Evolutionary conservation across 30 jellyfish, hydroid and myxozoan genomes (phyloP).

Genomic region (Aurelia coerulea): DNA sequence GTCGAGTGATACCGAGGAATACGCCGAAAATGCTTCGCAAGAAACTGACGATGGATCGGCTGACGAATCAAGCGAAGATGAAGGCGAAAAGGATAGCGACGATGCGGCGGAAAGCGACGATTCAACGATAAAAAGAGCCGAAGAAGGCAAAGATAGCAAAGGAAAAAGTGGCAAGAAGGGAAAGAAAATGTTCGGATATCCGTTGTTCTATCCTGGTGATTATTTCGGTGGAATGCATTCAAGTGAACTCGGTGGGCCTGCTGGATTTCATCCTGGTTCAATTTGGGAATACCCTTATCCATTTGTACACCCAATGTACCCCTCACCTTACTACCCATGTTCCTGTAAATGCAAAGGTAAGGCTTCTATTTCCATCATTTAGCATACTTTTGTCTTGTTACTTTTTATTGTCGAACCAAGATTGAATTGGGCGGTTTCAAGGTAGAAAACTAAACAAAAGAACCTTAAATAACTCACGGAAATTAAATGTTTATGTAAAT

Average conservation of each 20-base stretch:
- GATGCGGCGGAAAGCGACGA: slow-evolving; percentile 31
- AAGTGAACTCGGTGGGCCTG: slow-evolving; percentile 64
- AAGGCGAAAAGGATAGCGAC: slow-evolving; percentile 18
- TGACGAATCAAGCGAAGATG: slow-evolving; percentile 32
- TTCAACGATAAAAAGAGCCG: slow-evolving; percentile 49
- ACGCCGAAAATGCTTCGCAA: slow-evolving; percentile 15
- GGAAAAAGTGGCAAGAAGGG: slow-evolving; percentile 23
- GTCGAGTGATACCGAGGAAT: slow-evolving; percentile 9
- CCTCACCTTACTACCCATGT: slow-evolving; percentile 52
- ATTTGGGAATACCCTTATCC: slow-evolving; percentile 98
- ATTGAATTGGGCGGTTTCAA: too few relatives aligned
- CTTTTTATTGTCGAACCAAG: too few relatives aligned
- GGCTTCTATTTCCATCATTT: neutral
- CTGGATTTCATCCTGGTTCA: slow-evolving; percentile 86
- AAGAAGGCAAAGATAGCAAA: slow-evolving; percentile 34
- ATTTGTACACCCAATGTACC: slow-evolving; percentile 89
- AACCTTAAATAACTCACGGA: too few relatives aligned
- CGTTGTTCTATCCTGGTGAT: slow-evolving; percentile 58
- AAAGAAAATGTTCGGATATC: slow-evolving; percentile 28
- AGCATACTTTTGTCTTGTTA: neutral
- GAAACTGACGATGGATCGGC: slow-evolving; percentile 48
- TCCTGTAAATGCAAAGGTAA: slow-evolving; percentile 55
- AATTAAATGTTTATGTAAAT: too few relatives aligned
- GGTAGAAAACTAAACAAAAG: too few relatives aligned
- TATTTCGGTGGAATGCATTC: slow-evolving; percentile 32